Evolutionary conservation across 2,797 vertebrate species (phyloP).

Genomic region (Xenopus petersii): DNA sequence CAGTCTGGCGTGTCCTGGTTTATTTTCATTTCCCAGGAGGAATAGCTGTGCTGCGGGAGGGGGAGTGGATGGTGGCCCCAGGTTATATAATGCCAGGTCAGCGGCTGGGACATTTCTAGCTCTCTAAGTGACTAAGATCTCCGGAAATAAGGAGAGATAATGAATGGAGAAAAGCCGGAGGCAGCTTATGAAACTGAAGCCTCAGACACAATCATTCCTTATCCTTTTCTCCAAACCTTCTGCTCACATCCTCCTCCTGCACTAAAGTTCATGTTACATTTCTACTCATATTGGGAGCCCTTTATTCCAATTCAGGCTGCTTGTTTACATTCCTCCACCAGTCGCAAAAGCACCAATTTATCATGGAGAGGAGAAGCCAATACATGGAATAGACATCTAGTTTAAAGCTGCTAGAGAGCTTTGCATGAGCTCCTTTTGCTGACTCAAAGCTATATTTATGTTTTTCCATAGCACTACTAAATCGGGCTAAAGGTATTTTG

Average conservation of each 20-base stretch:
- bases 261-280: slow-evolving; percentile 24
- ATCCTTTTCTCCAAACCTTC: slow-evolving; percentile 11
- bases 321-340: neutral
- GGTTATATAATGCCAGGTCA: slow-evolving; percentile 75
- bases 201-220: slow-evolving; percentile 24
- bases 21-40: slow-evolving; percentile 77
- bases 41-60: slow-evolving; percentile 52
- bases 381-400: no score
- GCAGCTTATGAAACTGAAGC: slow-evolving; percentile 28
- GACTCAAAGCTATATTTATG: no score
- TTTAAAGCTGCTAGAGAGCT: no score
- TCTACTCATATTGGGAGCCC: slow-evolving; percentile 16
- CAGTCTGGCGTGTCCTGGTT: slow-evolving; percentile 77
- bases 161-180: slow-evolving; percentile 49
- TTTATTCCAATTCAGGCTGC: slow-evolving; percentile 1
- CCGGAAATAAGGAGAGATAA: slow-evolving; percentile 61
- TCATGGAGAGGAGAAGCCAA: slow-evolving; percentile 1
- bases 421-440: no score
- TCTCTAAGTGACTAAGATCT: slow-evolving; percentile 64
- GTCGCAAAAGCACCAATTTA: slow-evolving; percentile 11
- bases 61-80: slow-evolving; percentile 60
- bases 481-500: no score
- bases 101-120: slow-evolving; percentile 74
- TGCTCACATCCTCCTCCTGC: slow-evolving; percentile 21
- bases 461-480: no score